These are phyloP conservation scores for Odocoileus virginianus DNA, from an alignment of 2,113 vertebrate species.

Conservation along the genomic window DNA sequence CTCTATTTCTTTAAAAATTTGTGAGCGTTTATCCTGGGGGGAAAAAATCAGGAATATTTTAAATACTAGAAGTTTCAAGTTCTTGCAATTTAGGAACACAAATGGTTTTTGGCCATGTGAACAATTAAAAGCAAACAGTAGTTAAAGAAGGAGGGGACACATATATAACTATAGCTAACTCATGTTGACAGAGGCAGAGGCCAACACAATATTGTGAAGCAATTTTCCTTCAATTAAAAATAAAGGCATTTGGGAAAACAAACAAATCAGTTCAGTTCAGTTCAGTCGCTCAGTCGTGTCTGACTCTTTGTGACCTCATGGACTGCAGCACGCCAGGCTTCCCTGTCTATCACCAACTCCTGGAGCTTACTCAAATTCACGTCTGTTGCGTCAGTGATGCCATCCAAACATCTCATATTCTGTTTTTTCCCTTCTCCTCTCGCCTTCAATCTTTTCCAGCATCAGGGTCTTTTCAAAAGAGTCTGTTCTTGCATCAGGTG, in stretches of 20 bases:
- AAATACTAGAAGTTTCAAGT: neutral
- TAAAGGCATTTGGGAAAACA: neutral
- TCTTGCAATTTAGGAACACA: neutral
- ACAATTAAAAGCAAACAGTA: neutral
- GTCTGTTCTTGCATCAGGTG: neutral
- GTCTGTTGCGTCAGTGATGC: neutral
- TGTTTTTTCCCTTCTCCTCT: neutral
- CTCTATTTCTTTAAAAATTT: conserved; percentile 32
- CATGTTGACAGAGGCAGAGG: neutral
- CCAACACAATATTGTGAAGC: neutral
- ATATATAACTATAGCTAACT: neutral
- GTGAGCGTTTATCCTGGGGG: neutral
- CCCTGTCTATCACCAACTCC: neutral
- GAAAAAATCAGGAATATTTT: neutral
- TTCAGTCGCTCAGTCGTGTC: neutral
- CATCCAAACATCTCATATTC: neutral
- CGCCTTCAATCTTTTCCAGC: neutral
- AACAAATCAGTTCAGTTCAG: neutral
- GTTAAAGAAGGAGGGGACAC: neutral
- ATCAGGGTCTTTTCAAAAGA: neutral
- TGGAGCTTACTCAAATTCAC: neutral
- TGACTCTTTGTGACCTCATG: neutral
- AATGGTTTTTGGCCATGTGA: neutral
- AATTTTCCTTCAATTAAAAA: neutral
- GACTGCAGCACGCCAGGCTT: neutral